Base-by-base conservation (phyloP, 2,113 vertebrate species). In the Probosciger aterrimus region DNA sequence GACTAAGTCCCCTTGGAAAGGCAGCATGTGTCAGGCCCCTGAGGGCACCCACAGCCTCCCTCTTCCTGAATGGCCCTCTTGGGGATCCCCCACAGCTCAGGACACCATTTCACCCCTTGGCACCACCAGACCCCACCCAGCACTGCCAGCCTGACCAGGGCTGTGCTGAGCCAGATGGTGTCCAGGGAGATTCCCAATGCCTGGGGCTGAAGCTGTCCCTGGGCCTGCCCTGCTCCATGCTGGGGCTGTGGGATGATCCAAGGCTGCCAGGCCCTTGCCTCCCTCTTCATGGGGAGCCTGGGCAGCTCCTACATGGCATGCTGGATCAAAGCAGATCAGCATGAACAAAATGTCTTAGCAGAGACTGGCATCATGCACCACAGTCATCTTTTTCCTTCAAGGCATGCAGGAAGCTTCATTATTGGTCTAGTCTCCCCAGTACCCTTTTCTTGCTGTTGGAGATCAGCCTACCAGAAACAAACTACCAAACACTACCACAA, bases 381-480 rank as follows among this genome's bases (percentile, higher is more conserved):
- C 8, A 46, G 22, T 6, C 4, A 53, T 35, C 9, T 20, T 53
- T 90, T 65, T 43, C 44, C 31, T 71, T 71, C 44, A 67, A 33
- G 77, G 77, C 27, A 86, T 0, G 1, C 33, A 59, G n/a, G 35
- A 84, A 96, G 63, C 30, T 65, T 74, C 83, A 80, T 24, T 69
- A 73, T 44, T 75, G 53, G 52, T 88, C 83, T 95, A 59, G 82
- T 82, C 80, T 65, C 10, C 18, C 25, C 2, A 4, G 18, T 2
- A 3, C 10, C 52, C 62, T 63, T 71, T 67, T 63, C 39, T 22
- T 77, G 60, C 80, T 74, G 44, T 67, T 59, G 57, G 35, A 91
- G 68, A 68, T 52, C 90, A 88, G 46, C 43, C 78, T 95, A 91
- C 78, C 81, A 95, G 86, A 97, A 98, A 94, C 94, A 86, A 97